phyloP scores from a whole-genome alignment of 2,797 vertebrate species.

The Sciurus carolinensis region DNA sequence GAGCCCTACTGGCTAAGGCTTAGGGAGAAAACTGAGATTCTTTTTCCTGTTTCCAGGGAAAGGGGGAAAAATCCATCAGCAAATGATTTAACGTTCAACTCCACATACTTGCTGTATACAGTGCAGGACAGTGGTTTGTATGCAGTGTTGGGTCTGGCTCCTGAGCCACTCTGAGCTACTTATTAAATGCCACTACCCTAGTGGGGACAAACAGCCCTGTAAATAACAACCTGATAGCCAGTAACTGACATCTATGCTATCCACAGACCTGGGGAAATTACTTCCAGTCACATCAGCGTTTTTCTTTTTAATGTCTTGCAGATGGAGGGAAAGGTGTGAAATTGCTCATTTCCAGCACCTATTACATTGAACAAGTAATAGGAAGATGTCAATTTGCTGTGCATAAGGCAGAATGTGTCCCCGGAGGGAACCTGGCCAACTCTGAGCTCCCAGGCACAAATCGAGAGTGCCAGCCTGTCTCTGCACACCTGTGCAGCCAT shows the following conservation, averaged over 20 bases:
- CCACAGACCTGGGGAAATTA: not conserved
- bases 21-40: slow-evolving; percentile 47
- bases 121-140: not conserved
- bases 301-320: slow-evolving; percentile 12
- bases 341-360: not conserved
- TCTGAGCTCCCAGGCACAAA: not conserved
- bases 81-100: slow-evolving; percentile 31
- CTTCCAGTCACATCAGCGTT: not conserved
- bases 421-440: not conserved
- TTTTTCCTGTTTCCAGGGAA: slow-evolving; percentile 63
- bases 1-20: not conserved
- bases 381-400: not conserved
- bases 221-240: not conserved
- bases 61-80: slow-evolving; percentile 1
- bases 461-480: accelerated
- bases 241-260: not conserved
- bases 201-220: not conserved
- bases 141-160: not conserved
- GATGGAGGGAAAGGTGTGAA: not conserved
- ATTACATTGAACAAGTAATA: not conserved
- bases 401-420: accelerated
- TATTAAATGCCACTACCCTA: not conserved
- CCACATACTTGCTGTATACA: not conserved
- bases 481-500: accelerated
- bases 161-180: not conserved